Percentiles rank a stretch among this genome's conserved stretches.
Evolutionary conservation across 2,888 invertebrate genomes (phyloP).

Genomic region (Hydroisotoma schaefferi): DNA sequence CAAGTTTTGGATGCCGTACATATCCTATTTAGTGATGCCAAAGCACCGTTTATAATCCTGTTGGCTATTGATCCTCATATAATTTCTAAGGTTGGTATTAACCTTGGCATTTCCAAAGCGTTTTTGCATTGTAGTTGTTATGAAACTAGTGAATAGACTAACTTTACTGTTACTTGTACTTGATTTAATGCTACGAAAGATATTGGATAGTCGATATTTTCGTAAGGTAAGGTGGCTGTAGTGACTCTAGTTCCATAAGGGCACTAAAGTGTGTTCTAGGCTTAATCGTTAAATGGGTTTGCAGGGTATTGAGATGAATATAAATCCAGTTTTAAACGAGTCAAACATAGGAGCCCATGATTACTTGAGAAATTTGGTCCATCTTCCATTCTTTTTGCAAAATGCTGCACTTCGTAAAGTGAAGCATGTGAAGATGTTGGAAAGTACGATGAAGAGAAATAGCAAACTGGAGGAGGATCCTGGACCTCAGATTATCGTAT

Average conservation of each 20-base stretch:
- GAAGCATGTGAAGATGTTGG: slow-evolving; percentile 55
- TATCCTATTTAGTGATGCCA: slow-evolving; percentile 87
- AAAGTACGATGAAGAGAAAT: slow-evolving; percentile 42
- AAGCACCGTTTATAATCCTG: slow-evolving; percentile 91
- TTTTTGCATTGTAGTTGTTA: not conserved
- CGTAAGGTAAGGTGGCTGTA: not conserved
- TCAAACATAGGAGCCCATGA: slow-evolving; percentile 86
- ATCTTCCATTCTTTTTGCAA: slow-evolving; percentile 95
- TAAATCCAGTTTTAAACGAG: slow-evolving; percentile 80
- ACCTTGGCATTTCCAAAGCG: not conserved
- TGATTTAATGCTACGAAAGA: slow-evolving; percentile 3
- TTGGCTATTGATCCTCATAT: slow-evolving; percentile 98
- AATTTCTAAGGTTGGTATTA: slow-evolving; percentile 75
- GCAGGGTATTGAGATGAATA: slow-evolving; percentile 84
- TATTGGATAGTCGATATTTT: not conserved
- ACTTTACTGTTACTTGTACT: too few species aligned
- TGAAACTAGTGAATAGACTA: too few species aligned
- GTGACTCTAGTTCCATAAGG: not conserved
- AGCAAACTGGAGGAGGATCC: slow-evolving; percentile 49
- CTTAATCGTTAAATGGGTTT: not conserved
- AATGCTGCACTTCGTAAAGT: slow-evolving; percentile 90
- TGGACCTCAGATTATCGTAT: slow-evolving; percentile 42
- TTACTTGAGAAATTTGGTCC: slow-evolving; percentile 79
- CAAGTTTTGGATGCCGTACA: slow-evolving; percentile 91
- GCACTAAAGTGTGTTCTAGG: not conserved